phyloP scores from a whole-genome alignment of 2,888 invertebrate species.

The Dasysyrphus albostriatus region DNA sequence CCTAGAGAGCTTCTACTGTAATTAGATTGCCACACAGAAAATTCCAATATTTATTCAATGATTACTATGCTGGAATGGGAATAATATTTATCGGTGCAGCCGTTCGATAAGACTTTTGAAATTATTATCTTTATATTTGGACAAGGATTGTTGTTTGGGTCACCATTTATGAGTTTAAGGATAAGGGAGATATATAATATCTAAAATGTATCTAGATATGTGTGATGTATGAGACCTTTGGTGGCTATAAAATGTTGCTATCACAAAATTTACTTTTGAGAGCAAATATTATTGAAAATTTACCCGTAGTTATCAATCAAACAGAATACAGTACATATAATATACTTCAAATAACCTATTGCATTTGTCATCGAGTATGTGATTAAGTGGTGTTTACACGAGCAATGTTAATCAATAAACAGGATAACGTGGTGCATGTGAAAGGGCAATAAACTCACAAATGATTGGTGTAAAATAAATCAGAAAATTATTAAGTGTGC shows the following conservation, averaged over 20 bases:
- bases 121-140: slow-evolving; percentile 43
- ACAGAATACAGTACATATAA: not conserved
- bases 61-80: slow-evolving; percentile 26
- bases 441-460: slow-evolving; percentile 21
- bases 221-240: slow-evolving; percentile 2
- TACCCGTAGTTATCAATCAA: not conserved
- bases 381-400: slow-evolving; percentile 15
- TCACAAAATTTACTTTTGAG: slow-evolving; percentile 7
- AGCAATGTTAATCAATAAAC: slow-evolving; percentile 19
- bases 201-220: not conserved
- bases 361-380: not conserved
- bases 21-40: slow-evolving; percentile 40
- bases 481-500: not conserved
- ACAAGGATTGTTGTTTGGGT: slow-evolving; percentile 45
- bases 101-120: slow-evolving; percentile 51
- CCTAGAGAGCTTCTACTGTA: not conserved
- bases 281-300: not conserved
- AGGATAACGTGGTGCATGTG: not conserved
- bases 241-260: not conserved
- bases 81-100: slow-evolving; percentile 30
- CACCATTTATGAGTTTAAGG: not conserved
- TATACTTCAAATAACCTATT: slow-evolving; percentile 1
- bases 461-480: slow-evolving; percentile 2
- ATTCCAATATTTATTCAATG: slow-evolving; percentile 62
- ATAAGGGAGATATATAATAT: not conserved